Conservation (phyloP, 2,888 invertebrate species). For the Sepioteuthis lessoniana region DNA sequence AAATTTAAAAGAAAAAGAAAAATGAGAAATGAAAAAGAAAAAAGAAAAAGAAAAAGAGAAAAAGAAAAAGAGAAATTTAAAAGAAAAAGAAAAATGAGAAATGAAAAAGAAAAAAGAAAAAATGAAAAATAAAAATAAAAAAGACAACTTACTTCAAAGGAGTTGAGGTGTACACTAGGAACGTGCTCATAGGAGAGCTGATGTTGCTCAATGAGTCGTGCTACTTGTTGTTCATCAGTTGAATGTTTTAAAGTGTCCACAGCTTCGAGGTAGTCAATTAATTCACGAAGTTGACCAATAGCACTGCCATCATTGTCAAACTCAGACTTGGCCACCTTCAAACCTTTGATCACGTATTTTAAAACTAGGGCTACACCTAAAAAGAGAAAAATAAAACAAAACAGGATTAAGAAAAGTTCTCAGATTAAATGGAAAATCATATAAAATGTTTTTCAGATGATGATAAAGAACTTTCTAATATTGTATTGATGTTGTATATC, state of each 20-base stretch:
- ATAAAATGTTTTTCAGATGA: not conserved
- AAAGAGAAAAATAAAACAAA: constrained; percentile 49
- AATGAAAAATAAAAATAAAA: constrained; percentile 73
- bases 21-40: too few species aligned
- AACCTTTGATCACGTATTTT: constrained; percentile 67
- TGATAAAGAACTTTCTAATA: too few species aligned
- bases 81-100: too few species aligned
- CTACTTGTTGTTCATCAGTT: constrained; percentile 64
- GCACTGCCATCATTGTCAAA: constrained; percentile 57
- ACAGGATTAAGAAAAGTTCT: not conserved
- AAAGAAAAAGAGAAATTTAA: too few species aligned
- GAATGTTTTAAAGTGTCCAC: constrained; percentile 68
- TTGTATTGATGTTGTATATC: too few species aligned
- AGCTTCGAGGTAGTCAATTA: constrained; percentile 69
- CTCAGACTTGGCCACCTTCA: constrained; percentile 65
- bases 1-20: too few species aligned
- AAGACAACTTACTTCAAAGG: constrained; percentile 79
- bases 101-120: too few species aligned
- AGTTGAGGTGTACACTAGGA: constrained; percentile 81
- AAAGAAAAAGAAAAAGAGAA: too few species aligned
- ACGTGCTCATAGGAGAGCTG: constrained; percentile 82
- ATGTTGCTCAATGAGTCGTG: constrained; percentile 73
- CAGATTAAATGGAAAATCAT: not conserved
- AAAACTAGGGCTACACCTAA: constrained; percentile 68
- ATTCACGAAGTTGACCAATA: constrained; percentile 56